Percentiles rank a stretch among this genome's conserved stretches.
These are phyloP conservation scores for Leptarthrus brevirostris DNA, from an alignment of 2,888 invertebrate genomes.

Conservation along the genomic window DNA sequence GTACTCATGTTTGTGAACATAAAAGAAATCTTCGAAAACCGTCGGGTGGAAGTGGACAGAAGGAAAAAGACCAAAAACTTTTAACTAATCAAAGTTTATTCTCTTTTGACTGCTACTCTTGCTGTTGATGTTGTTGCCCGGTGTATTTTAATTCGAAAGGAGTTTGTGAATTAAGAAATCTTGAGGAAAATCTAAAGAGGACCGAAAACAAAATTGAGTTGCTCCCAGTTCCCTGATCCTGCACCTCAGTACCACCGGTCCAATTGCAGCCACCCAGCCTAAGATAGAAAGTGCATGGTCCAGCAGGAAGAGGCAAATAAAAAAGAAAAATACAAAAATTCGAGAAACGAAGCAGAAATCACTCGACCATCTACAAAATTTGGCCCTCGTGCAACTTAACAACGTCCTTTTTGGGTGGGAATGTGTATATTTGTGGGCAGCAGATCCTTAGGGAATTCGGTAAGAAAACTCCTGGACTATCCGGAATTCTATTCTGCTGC, in stretches of 20 bases:
- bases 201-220: conserved; percentile 38
- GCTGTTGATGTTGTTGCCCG: not conserved
- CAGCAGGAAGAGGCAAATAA: not conserved
- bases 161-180: conserved; percentile 49
- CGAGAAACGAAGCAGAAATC: conserved; percentile 52
- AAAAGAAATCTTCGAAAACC: conserved; percentile 8
- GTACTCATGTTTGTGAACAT: conserved; percentile 9
- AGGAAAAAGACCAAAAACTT: conserved; percentile 7
- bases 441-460: conserved; percentile 24
- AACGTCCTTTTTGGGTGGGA: conserved; percentile 13
- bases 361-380: conserved; percentile 51
- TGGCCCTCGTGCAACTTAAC: conserved; percentile 48
- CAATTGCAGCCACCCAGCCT: conserved; percentile 1
- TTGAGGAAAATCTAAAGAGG: conserved; percentile 25
- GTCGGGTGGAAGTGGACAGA: not conserved
- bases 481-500: conserved; percentile 23
- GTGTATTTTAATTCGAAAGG: conserved; percentile 46
- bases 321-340: conserved; percentile 37
- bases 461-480: conserved; percentile 26
- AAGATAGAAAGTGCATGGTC: conserved; percentile 9
- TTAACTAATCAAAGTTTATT: conserved; percentile 49
- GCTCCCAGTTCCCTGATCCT: conserved; percentile 1
- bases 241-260: not conserved
- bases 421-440: conserved; percentile 30
- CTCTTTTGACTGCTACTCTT: conserved; percentile 46